phyloP scores from a whole-genome alignment of 2,797 vertebrate genomes.

The Macroramphosus scolopax region DNA sequence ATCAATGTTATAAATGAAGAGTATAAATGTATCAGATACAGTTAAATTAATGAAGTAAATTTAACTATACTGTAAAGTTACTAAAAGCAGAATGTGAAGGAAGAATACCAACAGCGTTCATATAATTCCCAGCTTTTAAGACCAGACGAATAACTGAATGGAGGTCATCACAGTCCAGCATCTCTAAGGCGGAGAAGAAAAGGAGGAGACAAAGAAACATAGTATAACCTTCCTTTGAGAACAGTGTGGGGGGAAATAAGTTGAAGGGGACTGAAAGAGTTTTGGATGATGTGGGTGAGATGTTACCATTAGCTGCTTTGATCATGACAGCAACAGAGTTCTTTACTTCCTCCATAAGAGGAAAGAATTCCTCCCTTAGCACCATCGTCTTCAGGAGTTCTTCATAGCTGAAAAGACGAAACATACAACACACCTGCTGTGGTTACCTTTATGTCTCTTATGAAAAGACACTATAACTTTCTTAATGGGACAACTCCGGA shows the following conservation, averaged over 20 bases:
- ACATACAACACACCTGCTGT: conserved; percentile 1
- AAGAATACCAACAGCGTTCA: conserved; percentile 82
- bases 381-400: conserved; percentile 77
- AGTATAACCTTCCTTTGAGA: not conserved
- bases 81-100: not conserved
- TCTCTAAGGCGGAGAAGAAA: conserved; percentile 62
- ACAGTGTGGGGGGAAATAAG: not conserved
- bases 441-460: too few relatives aligned
- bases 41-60: too few relatives aligned
- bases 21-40: not conserved
- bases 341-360: conserved; percentile 77
- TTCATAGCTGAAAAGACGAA: conserved; percentile 68
- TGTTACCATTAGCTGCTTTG: conserved; percentile 77
- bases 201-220: conserved; percentile 1
- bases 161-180: conserved; percentile 82
- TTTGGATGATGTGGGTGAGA: not conserved
- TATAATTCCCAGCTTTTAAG: conserved; percentile 85
- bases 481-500: not conserved
- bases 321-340: conserved; percentile 74
- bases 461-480: too few relatives aligned
- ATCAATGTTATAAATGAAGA: not conserved
- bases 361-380: conserved; percentile 83
- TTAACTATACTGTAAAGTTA: too few relatives aligned
- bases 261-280: not conserved
- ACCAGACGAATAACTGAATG: conserved; percentile 83